Evolutionary conservation across 2,888 invertebrate genomes (phyloP).

Genomic region (Drosophila cracens): DNA sequence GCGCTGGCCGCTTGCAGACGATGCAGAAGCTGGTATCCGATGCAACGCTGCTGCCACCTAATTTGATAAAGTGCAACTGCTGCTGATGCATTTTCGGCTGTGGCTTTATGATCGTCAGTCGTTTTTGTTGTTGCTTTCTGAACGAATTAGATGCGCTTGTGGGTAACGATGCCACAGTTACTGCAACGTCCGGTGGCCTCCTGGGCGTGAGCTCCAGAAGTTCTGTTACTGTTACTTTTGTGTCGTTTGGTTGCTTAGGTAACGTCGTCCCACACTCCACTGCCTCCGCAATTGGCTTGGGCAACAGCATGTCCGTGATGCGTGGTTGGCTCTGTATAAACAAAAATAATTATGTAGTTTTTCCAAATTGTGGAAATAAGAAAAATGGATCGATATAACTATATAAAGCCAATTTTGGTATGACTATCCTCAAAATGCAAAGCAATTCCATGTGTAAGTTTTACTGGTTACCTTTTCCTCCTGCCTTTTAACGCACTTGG

Average conservation of each 20-base stretch:
- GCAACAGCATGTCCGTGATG: slow-evolving; percentile 67
- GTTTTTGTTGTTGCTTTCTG: slow-evolving; percentile 27
- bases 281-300: slow-evolving; percentile 15
- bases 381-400: not conserved
- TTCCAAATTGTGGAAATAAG: not conserved
- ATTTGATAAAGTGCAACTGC: slow-evolving; percentile 69
- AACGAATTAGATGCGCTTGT: slow-evolving; percentile 4
- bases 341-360: not conserved
- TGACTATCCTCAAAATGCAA: not conserved
- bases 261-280: slow-evolving; percentile 15
- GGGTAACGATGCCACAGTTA: slow-evolving; percentile 15
- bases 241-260: slow-evolving; percentile 37
- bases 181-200: slow-evolving; percentile 9
- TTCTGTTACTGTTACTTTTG: slow-evolving; percentile 33
- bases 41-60: slow-evolving; percentile 32
- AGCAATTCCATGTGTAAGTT: not conserved
- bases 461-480: slow-evolving; percentile 76
- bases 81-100: slow-evolving; percentile 60
- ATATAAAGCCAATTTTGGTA: not conserved
- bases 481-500: slow-evolving; percentile 88
- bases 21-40: slow-evolving; percentile 86
- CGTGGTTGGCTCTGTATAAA: slow-evolving; percentile 59
- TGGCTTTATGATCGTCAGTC: slow-evolving; percentile 11
- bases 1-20: slow-evolving; percentile 90
- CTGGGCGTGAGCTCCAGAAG: slow-evolving; percentile 20